Percentiles rank a stretch among this genome's conserved stretches.
Evolutionary conservation across 2,113 vertebrate genomes (phyloP).

Genomic region (Gavia stellata): DNA sequence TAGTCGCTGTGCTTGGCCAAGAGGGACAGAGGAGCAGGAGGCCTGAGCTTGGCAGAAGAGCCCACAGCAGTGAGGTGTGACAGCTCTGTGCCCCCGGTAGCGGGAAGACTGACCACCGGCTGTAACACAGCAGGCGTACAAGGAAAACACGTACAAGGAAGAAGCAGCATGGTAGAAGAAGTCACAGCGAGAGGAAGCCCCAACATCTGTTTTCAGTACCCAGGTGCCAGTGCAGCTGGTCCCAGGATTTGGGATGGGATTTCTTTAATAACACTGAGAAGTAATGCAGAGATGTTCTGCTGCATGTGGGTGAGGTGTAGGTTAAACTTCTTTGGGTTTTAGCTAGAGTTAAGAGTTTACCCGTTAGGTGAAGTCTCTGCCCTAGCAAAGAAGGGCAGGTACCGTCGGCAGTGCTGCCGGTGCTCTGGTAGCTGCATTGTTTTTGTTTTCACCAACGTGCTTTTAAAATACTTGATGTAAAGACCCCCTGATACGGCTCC

Average conservation of each 20-base stretch:
- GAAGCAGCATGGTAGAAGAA: rapidly evolving
- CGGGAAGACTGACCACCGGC: too few relatives aligned
- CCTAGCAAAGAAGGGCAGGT: neutral
- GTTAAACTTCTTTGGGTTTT: neutral
- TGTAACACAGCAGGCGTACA: neutral
- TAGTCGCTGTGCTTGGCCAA: neutral
- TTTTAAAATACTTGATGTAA: neutral
- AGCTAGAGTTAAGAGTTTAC: neutral
- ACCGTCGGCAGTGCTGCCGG: rapidly evolving
- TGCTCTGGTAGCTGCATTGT: neutral
- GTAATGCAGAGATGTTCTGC: neutral
- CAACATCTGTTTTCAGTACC: neutral
- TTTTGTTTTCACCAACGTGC: neutral
- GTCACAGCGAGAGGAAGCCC: neutral
- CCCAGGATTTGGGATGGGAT: neutral
- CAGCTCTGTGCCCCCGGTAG: neutral
- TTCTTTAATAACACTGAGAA: neutral
- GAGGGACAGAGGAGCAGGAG: neutral
- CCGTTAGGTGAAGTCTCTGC: neutral
- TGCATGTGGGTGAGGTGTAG: neutral
- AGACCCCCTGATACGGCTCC: neutral
- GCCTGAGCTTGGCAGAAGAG: neutral
- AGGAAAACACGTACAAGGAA: neutral
- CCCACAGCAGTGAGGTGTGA: neutral
- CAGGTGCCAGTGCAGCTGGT: neutral